Percentiles rank a stretch among this genome's conserved stretches.
Conservation (phyloP, 2,888 invertebrate genomes). For the Phrixothrix hirtus region DNA sequence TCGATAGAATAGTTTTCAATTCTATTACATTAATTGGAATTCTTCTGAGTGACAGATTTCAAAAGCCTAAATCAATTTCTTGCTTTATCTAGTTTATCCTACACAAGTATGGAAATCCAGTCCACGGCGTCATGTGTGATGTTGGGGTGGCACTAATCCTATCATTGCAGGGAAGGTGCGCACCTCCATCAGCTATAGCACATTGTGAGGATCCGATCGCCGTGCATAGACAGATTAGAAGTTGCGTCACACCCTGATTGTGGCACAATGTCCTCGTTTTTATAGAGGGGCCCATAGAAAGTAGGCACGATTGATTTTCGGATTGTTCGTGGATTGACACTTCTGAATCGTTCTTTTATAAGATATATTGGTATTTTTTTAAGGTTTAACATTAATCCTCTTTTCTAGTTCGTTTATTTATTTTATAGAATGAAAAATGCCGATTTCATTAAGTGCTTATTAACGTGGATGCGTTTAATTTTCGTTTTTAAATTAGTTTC, state of each 20-base stretch:
- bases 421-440: no score
- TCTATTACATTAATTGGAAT: background rate
- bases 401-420: no score
- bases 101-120: conserved; percentile 25
- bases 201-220: conserved; percentile 47
- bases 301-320: conserved; percentile 17
- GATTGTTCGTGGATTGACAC: conserved; percentile 4
- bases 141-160: conserved; percentile 45
- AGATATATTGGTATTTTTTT: no score
- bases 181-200: conserved; percentile 44
- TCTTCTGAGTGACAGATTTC: conserved; percentile 3
- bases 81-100: conserved; percentile 16
- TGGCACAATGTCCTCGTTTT: conserved; percentile 43
- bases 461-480: no score
- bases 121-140: conserved; percentile 28
- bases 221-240: conserved; percentile 50
- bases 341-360: conserved; percentile 4
- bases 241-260: conserved; percentile 46
- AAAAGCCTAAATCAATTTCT: conserved; percentile 12
- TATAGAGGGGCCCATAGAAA: conserved; percentile 37
- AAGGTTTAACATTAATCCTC: no score
- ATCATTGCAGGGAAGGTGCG: conserved; percentile 45
- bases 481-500: background rate
- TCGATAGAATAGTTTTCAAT: no score
- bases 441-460: no score